Evolutionary conservation across 2,113 vertebrate genomes (phyloP), one percentile per base, ranked within the genome.

Genomic region (Helogale parvula): DNA sequence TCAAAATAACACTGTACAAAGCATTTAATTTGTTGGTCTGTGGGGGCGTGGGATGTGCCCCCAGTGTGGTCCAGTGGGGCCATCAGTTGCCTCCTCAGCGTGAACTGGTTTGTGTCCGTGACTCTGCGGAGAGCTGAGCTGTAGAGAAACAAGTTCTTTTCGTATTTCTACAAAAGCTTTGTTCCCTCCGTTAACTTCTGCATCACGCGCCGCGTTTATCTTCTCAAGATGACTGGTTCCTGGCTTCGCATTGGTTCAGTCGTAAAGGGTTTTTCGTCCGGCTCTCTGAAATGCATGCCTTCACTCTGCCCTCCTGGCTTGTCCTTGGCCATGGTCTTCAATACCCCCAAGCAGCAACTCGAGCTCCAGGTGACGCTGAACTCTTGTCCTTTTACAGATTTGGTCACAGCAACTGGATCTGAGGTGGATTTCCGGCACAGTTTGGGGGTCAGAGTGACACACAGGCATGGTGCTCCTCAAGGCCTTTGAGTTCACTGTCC

Each of bases 131-230:
- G 98, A 96, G 97, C 93, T 94, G 99, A 99, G 88, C 95, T 98
- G 99, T 99, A 11, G 99, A 99, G 69, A 99, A 50, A 17, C 99
- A 99, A 99, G 98, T 80, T 99, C 99, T 96, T 98, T 98, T 97
- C 99, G 99, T 90, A 99, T 98, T 93, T 99, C 98, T 83, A 99
- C 97, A 98, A 99, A 99, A 77, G 99, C 98, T 97, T 99, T 98
- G 96, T 99, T 99, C 92, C 99, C 96, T 95, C 97, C 98, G 27
- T 98, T 99, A 88, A 99, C 98, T 92, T 99, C 99, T 96, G 99
- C 99, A 31, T 99, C 99, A 94, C 99, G 99, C 97, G 98, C 96
- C 6, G 99, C 99, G 63, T 99, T 99, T 97, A 99, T 99, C 99
- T 99, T 98, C 54, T 57, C 54, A 7, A 21, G 54, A 21, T 57